Evolutionary conservation across 2,797 vertebrate genomes (phyloP).

Genomic region (Peromyscus melanophrys): DNA sequence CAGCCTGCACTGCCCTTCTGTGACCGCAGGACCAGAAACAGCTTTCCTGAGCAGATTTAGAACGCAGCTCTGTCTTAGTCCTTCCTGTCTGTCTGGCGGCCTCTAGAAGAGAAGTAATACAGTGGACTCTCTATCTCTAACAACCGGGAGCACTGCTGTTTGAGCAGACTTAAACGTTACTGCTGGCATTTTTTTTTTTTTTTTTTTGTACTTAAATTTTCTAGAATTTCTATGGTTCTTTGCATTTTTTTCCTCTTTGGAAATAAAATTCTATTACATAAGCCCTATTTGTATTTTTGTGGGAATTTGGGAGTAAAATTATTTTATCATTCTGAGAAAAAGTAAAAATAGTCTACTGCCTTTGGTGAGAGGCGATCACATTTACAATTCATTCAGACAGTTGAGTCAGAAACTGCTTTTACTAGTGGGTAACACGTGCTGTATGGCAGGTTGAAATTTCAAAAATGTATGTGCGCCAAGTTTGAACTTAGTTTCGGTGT

Average conservation of each 20-base stretch:
- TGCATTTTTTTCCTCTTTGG: background rate
- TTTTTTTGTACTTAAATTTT: conserved; percentile 32
- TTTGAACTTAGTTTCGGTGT: conserved; percentile 51
- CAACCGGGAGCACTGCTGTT: background rate
- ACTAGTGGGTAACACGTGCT: background rate
- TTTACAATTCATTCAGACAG: conserved; percentile 60
- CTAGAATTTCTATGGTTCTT: background rate
- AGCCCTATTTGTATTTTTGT: conserved; percentile 15
- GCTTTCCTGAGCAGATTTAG: background rate
- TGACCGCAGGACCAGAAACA: background rate
- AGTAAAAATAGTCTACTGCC: background rate
- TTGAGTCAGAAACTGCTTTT: conserved; percentile 25
- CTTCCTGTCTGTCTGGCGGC: background rate
- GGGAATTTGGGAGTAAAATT: conserved; percentile 2
- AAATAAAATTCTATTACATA: conserved; percentile 42
- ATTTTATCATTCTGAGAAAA: background rate
- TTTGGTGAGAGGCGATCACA: background rate
- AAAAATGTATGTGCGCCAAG: background rate
- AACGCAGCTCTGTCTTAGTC: background rate
- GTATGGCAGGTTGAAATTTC: background rate
- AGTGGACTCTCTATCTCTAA: background rate
- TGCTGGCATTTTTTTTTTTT: background rate
- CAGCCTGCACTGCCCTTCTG: background rate
- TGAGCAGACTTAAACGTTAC: background rate
- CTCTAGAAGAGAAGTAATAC: background rate